phyloP scores from a whole-genome alignment of 53 echinoderm and acorn worm genomes.

The Temnopleurus reevesii region DNA sequence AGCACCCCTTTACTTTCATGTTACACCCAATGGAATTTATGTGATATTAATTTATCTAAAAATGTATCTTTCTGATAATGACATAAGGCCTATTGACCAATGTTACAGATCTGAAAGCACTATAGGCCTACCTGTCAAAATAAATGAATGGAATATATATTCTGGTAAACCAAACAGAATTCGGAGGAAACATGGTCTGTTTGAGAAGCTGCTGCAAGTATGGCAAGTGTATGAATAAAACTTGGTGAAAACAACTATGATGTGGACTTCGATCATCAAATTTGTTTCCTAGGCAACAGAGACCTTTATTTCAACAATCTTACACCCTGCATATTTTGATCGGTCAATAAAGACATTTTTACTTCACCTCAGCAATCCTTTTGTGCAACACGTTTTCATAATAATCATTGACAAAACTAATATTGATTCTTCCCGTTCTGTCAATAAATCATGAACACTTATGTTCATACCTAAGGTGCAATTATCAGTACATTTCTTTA shows the following conservation, averaged over 20 bases:
- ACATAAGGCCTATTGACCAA: too few relatives aligned
- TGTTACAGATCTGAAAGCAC: too few relatives aligned
- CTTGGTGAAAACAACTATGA: not conserved
- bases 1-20: too few relatives aligned
- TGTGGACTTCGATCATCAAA: conserved; percentile 9
- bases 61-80: too few relatives aligned
- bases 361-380: not conserved
- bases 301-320: not conserved
- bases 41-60: too few relatives aligned
- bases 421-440: not conserved
- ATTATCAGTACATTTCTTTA: not conserved
- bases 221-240: not conserved
- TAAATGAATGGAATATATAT: too few relatives aligned
- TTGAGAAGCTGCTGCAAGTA: too few relatives aligned
- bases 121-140: too few relatives aligned
- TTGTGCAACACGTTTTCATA: conserved; percentile 5
- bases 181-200: too few relatives aligned
- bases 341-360: conserved; percentile 12
- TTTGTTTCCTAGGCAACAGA: not conserved
- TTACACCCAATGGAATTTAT: too few relatives aligned
- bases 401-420: not conserved
- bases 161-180: too few relatives aligned
- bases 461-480: not conserved
- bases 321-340: conserved; percentile 10
- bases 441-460: conserved; percentile 19